Percentiles rank a stretch among this genome's conserved stretches.
These are phyloP conservation scores for Macropis europaea DNA, from an alignment of 2,888 invertebrate species.

Conservation along the genomic window DNA sequence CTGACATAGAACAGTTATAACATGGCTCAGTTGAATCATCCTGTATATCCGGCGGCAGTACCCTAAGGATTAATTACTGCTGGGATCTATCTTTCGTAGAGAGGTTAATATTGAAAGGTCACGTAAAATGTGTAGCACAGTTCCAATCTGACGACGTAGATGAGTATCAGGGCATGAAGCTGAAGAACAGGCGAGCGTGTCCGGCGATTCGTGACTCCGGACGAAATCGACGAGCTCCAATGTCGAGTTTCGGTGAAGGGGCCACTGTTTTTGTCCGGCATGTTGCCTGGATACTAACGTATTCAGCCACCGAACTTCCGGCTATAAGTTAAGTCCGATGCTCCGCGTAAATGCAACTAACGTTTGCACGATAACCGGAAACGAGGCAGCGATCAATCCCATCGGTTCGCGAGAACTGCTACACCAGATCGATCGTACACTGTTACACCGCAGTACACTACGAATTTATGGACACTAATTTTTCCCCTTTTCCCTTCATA, in stretches of 20 bases:
- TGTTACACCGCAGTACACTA: background rate
- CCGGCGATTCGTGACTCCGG: slow-evolving; percentile 45
- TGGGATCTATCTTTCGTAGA: too few relatives aligned
- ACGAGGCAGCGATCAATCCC: slow-evolving; percentile 17
- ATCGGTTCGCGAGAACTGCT: slow-evolving; percentile 14
- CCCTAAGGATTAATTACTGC: too few relatives aligned
- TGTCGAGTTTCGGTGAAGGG: background rate
- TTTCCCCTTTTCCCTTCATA: too few relatives aligned
- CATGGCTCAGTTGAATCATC: too few relatives aligned
- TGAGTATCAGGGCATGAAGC: slow-evolving; percentile 10
- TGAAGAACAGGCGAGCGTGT: background rate
- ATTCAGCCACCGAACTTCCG: slow-evolving; percentile 43
- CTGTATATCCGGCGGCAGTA: too few relatives aligned
- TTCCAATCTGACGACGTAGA: slow-evolving; percentile 21
- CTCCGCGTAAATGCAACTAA: slow-evolving; percentile 37
- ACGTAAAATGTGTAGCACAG: background rate
- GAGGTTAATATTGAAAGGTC: too few relatives aligned
- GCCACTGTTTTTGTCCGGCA: slow-evolving; percentile 52
- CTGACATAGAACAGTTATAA: too few relatives aligned
- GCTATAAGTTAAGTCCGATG: slow-evolving; percentile 42
- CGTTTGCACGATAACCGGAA: slow-evolving; percentile 42
- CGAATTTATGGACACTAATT: slow-evolving; percentile 15
- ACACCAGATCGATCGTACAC: background rate
- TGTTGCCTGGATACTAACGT: slow-evolving; percentile 60
- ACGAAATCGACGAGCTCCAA: slow-evolving; percentile 5